phyloP scores from a whole-genome alignment of 2,797 vertebrate species.

The Cyprinodon diabolis region DNA sequence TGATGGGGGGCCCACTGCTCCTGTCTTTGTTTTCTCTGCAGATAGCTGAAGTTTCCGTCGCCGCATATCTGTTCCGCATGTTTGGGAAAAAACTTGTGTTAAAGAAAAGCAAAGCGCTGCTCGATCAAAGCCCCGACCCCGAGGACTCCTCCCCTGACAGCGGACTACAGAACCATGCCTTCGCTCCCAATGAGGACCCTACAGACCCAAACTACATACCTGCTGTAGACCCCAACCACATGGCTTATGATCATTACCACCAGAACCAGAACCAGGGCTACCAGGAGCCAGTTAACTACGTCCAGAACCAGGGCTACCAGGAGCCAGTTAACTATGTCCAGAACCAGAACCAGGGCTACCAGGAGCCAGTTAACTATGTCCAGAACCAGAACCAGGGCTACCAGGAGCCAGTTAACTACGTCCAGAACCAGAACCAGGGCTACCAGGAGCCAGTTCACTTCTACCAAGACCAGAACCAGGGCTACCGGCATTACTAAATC shows the following conservation, averaged over 20 bases:
- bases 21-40: constrained; percentile 16
- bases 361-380: neutral
- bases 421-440: neutral
- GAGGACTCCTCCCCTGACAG: neutral
- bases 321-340: neutral
- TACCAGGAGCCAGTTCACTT: neutral
- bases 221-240: neutral
- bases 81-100: constrained; percentile 21
- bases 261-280: neutral
- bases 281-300: neutral
- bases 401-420: neutral
- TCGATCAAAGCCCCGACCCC: neutral
- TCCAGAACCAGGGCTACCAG: neutral
- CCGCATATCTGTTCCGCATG: constrained; percentile 22
- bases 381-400: too few species aligned
- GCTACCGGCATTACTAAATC: neutral
- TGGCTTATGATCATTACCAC: neutral
- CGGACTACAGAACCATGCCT: constrained; percentile 6
- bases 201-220: neutral
- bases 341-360: neutral
- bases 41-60: constrained; percentile 54
- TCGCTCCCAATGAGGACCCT: neutral
- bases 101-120: constrained; percentile 3
- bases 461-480: too few species aligned
- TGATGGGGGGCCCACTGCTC: neutral